Percentiles rank a stretch among this genome's conserved stretches.
Evolutionary conservation across 2,888 invertebrate species (phyloP).

Genomic region (Eulithis testata): DNA sequence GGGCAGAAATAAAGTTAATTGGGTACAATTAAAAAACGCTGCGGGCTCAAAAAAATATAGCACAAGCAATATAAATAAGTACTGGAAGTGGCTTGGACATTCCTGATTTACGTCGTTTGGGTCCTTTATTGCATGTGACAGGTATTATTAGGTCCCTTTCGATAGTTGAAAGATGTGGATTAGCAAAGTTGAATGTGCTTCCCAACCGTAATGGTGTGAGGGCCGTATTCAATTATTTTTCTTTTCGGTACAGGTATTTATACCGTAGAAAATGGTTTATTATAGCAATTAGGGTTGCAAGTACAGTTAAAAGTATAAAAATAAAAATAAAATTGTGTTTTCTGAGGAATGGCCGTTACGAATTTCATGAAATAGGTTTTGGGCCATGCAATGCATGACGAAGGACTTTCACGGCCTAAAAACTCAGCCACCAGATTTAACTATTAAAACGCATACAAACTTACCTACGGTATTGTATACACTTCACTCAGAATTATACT

Average conservation of each 20-base stretch:
- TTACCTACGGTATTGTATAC: too few relatives aligned
- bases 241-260: slow-evolving; percentile 3
- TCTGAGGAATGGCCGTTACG: too few relatives aligned
- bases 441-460: too few relatives aligned
- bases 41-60: slow-evolving; percentile 60
- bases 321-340: too few relatives aligned
- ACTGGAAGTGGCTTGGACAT: slow-evolving; percentile 49
- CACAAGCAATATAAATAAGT: slow-evolving; percentile 43
- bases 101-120: slow-evolving; percentile 36
- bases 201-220: slow-evolving; percentile 6
- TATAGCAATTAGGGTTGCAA: background rate
- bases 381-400: too few relatives aligned
- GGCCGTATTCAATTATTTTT: slow-evolving; percentile 10
- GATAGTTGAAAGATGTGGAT: slow-evolving; percentile 35
- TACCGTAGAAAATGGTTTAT: slow-evolving; percentile 7
- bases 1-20: slow-evolving; percentile 70
- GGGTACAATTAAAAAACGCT: slow-evolving; percentile 72
- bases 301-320: background rate
- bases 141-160: slow-evolving; percentile 40
- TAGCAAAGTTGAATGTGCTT: slow-evolving; percentile 21
- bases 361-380: too few relatives aligned
- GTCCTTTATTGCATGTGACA: slow-evolving; percentile 41
- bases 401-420: too few relatives aligned
- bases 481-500: too few relatives aligned
- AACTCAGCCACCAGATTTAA: too few relatives aligned